A percentile compares a stretch with the other conserved stretches of the same genome.
These are phyloP conservation scores for Eriosoma lanigerum DNA, from an alignment of 1,140 invertebrate genomes.

Conservation along the genomic window DNA sequence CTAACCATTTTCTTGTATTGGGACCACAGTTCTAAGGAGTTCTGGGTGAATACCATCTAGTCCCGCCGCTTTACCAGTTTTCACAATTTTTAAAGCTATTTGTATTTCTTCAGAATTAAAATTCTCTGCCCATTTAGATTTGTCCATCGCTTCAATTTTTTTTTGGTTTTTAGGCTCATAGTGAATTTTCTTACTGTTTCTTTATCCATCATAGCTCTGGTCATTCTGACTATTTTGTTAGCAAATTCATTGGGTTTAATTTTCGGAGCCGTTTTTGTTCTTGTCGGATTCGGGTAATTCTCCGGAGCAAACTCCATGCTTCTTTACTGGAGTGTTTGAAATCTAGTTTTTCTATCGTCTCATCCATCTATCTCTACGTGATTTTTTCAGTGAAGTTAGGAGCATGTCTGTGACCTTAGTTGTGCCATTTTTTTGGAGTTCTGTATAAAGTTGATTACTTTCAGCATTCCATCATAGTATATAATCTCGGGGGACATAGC, in stretches of 20 bases:
- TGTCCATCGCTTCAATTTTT: conserved; percentile 11
- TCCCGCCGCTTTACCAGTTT: conserved; percentile 15
- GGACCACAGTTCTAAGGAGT: conserved; percentile 24
- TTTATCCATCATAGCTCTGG: conserved; percentile 26
- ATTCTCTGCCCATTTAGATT: background rate
- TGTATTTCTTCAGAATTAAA: conserved; percentile 15
- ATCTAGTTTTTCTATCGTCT: conserved; percentile 23
- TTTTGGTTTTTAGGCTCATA: conserved; percentile 1
- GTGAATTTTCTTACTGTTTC: background rate
- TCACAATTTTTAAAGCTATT: conserved; percentile 35
- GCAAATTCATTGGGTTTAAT: conserved; percentile 39
- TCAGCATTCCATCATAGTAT: background rate
- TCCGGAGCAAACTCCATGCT: background rate
- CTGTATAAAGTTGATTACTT: background rate
- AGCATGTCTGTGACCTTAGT: conserved; percentile 1
- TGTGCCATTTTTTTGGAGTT: background rate
- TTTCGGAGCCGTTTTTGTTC: background rate
- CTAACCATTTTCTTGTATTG: conserved; percentile 32
- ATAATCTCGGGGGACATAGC: no score
- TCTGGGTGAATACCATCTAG: no score
- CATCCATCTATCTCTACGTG: background rate
- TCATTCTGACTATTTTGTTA: conserved; percentile 13
- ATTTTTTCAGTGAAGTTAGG: background rate
- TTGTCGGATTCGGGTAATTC: background rate
- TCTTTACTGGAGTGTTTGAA: conserved; percentile 20